Evolutionary conservation across 1,140 invertebrate genomes (phyloP), one percentile per base, ranked within the genome.

Genomic region (Adoxophyes honmai): DNA sequence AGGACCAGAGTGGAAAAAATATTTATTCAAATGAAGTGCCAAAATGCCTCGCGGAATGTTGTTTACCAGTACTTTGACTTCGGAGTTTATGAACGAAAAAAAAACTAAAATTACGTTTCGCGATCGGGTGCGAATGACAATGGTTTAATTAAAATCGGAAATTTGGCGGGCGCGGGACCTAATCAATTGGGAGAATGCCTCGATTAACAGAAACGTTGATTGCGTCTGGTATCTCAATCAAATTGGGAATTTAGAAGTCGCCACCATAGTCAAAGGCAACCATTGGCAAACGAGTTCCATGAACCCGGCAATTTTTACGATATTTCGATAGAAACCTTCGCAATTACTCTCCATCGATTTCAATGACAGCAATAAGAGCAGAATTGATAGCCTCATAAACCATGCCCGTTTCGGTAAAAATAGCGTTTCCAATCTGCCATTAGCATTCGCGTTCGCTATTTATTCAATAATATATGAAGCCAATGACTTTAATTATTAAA

Each of bases 1-100:
- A 69, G 52, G 55, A 64, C 63, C 59, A 52, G 55, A 64, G 64
- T 57, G 62, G 58, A 60, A 64, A 71, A 68, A 71, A 75, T 72
- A 76, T 77, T 75, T 73, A 76, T 74, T 68, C 62, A 66, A 68
- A 64, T 64, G 60, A 62, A 64, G 69, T 73, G 73, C 71, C 70
- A 76, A 84, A 83, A 81, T 75, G 66, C 72, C 60, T 72, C 53
- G 63, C 35, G 75, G 73, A 80, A 78, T 80, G 75, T 62, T 66
- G 73, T 79, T 75, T 74, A 67, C 60, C 51, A 60, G 34, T n/a
- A 37, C 42, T 55, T 34, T n/a, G 42, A 48, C 42, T 48, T 18
- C 42, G 18, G 2, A 28, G 42, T 48, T 33, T 48, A 48, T 48
- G 42, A 48, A 48, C 16, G 39, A 33, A 48, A 48, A 33, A 48